Base-by-base conservation (phyloP, 2,797 vertebrate species). In the Artibeus lituratus region DNA sequence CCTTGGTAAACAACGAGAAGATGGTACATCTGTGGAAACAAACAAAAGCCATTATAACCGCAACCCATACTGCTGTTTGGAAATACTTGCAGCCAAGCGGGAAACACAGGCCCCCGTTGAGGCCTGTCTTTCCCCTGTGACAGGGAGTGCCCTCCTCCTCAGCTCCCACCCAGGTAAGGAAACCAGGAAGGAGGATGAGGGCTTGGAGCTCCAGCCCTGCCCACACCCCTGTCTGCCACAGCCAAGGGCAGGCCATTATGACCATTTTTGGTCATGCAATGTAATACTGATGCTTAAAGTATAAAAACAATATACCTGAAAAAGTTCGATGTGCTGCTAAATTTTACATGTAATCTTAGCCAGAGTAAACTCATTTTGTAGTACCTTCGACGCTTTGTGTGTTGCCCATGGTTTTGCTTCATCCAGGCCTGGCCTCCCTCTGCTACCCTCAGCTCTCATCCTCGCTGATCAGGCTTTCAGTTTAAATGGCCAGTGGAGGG, bases 1-100 rank as follows among this genome's bases (percentile, higher is more conserved):
- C 55, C 57, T 74, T 53, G 44, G 49, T 83, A 94, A 95, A 91
- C 51, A 94, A 95, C 18, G 49, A 78, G 37, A 95, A 94, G 14
- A 37, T 0, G 84, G 44, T 35, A 8, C 18, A 47, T 78, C 53
- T 84, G 51, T 22, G 16, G n/a, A 8, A 3, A 39, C 42, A 82
- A 76, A 90, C 18, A 35, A 51, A 95, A 95, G 59, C 42, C 47
- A 65, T 32, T 44, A 1, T 35, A 77, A 73, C 4, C 2, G 9
- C 11, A 55, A 24, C 70, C 32, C n/a, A 83, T 7, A 26, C 47
- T 19, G 39, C 53, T 37, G 57, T 4, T 10, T 67, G 83, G 72
- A 94, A 88, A 83, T 32, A 47, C 10, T 35, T 32, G 39, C 19
- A 37, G 39, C 42, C 16, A 69, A 39, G 3, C 1, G 5, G n/a